These are phyloP conservation scores for Phrynosoma blainvillii DNA, from an alignment of 2,113 vertebrate genomes.

Conservation along the genomic window DNA sequence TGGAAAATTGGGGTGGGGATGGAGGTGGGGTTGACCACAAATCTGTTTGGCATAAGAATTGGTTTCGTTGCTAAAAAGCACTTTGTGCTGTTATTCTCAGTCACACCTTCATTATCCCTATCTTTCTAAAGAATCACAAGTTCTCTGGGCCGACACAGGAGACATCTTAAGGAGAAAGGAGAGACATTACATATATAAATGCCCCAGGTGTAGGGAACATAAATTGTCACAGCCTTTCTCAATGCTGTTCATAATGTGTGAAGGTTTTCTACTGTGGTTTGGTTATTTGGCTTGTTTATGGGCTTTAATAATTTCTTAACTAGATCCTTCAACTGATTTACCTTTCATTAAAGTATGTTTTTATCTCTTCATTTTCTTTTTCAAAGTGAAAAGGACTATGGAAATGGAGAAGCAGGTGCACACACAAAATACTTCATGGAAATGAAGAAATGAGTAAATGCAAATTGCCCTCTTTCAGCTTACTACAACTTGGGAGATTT, in stretches of 20 bases:
- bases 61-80: constrained; percentile 71
- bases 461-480: not conserved
- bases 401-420: constrained; percentile 40
- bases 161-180: constrained; percentile 67
- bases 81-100: constrained; percentile 70
- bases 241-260: constrained; percentile 66
- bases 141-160: constrained; percentile 71
- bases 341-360: constrained; percentile 62
- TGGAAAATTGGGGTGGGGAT: constrained; percentile 62
- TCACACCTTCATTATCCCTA: constrained; percentile 72
- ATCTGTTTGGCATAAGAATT: constrained; percentile 72
- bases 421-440: not conserved
- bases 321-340: constrained; percentile 69
- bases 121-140: constrained; percentile 60
- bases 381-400: constrained; percentile 43
- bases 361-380: constrained; percentile 43
- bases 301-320: constrained; percentile 62
- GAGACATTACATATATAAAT: constrained; percentile 65
- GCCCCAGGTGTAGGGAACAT: constrained; percentile 64
- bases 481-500: not conserved
- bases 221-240: constrained; percentile 71
- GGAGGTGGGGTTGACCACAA: constrained; percentile 56
- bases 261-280: constrained; percentile 60
- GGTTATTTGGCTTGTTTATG: constrained; percentile 71
- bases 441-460: not conserved